These are phyloP conservation scores for Platycnemis pennipes DNA, from an alignment of 2,888 invertebrate genomes.

Conservation along the genomic window DNA sequence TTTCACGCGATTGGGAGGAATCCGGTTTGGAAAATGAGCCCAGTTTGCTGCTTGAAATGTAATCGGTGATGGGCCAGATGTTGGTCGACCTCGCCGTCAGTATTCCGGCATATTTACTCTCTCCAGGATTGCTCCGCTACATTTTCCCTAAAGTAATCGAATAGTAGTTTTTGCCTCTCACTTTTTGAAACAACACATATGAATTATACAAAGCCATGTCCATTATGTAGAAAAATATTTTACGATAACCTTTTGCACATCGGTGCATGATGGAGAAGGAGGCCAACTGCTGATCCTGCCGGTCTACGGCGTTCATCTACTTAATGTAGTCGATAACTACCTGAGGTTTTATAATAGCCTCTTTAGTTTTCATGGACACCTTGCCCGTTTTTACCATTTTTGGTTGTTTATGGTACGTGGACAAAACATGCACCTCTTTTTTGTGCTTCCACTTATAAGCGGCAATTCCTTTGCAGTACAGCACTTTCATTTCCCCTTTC, in stretches of 20 bases:
- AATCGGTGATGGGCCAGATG: too few relatives aligned
- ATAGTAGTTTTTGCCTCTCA: too few relatives aligned
- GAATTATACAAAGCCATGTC: conserved; percentile 35
- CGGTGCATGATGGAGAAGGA: not conserved
- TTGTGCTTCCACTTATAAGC: conserved; percentile 43
- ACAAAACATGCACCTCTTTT: conserved; percentile 11
- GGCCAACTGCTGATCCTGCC: conserved; percentile 25
- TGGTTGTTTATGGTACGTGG: conserved; percentile 12
- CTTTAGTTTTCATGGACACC: not conserved
- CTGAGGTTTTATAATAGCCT: too few relatives aligned
- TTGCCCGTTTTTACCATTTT: not conserved
- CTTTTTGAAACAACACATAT: conserved; percentile 21
- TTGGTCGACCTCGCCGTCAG: too few relatives aligned
- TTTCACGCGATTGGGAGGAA: too few relatives aligned
- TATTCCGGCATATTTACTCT: too few relatives aligned
- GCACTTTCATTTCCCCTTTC: conserved; percentile 16
- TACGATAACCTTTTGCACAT: conserved; percentile 21
- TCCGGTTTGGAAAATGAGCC: too few relatives aligned
- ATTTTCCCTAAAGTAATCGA: too few relatives aligned
- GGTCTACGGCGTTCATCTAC: not conserved
- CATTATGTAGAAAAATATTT: conserved; percentile 35
- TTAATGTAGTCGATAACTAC: not conserved
- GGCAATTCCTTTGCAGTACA: conserved; percentile 26
- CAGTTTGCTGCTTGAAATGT: too few relatives aligned
- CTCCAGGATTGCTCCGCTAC: too few relatives aligned